Percentiles rank a stretch among this genome's conserved stretches.
phyloP scores from a whole-genome alignment of 2,888 invertebrate genomes.

The Oxystoma pomonae region DNA sequence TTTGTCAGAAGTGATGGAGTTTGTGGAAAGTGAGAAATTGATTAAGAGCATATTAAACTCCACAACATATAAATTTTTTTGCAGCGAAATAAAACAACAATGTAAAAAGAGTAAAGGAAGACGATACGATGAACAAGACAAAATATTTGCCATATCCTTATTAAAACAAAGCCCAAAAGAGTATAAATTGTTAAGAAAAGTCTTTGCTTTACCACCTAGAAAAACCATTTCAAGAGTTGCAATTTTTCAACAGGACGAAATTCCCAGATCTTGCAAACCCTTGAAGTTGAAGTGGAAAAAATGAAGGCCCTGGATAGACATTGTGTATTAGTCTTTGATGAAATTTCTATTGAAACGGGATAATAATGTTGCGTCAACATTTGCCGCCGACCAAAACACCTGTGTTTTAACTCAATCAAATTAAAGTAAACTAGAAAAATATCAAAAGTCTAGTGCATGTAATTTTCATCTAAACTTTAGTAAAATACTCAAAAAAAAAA shows the following conservation, averaged over 20 bases:
- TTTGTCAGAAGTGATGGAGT: background rate
- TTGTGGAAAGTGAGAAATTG: background rate
- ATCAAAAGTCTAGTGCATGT: too few relatives aligned
- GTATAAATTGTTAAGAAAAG: background rate
- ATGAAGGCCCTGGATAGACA: background rate
- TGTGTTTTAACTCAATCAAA: too few relatives aligned
- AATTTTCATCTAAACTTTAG: too few relatives aligned
- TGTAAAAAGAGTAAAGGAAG: background rate
- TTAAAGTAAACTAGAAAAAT: too few relatives aligned
- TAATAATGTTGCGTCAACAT: too few relatives aligned
- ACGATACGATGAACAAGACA: background rate
- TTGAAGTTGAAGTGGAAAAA: background rate
- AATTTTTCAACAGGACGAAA: background rate
- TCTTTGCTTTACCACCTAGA: background rate
- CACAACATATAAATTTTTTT: background rate
- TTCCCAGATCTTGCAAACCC: background rate
- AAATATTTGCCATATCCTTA: background rate
- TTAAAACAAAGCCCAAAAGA: background rate
- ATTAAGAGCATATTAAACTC: background rate
- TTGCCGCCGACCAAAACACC: too few relatives aligned
- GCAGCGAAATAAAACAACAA: background rate
- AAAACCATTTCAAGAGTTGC: background rate
- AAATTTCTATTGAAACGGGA: too few relatives aligned
- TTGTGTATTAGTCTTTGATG: too few relatives aligned
- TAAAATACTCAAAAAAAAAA: too few relatives aligned